Conservation (phyloP, 2,797 vertebrate species). For the Anguilla anguilla region DNA sequence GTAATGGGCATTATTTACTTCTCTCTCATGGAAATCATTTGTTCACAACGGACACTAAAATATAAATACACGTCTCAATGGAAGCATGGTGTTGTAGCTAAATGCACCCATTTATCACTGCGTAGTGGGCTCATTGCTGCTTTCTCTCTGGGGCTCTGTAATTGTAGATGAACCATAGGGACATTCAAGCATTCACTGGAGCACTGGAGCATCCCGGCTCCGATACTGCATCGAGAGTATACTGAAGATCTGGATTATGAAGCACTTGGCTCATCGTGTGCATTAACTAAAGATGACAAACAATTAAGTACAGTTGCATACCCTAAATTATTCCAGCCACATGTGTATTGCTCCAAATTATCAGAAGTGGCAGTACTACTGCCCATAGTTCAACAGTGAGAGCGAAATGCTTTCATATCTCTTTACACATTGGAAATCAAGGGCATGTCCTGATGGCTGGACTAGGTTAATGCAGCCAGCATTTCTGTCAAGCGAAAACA, state of each 20-base stretch:
- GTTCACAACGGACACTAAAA: background rate
- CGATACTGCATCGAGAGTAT: background rate
- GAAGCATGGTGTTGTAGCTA: conserved; percentile 4
- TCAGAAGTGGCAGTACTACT: background rate
- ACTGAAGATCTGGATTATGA: conserved; percentile 13
- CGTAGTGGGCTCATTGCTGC: background rate
- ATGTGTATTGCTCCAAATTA: conserved; percentile 22
- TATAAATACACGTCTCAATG: background rate
- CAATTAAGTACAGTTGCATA: background rate
- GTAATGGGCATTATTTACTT: too few species aligned
- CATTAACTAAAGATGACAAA: conserved; percentile 1
- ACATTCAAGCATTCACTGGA: background rate
- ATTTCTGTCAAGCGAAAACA: conserved; percentile 19
- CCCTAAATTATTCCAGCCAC: conserved; percentile 2
- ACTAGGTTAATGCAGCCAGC: conserved; percentile 25
- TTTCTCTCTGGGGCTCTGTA: background rate
- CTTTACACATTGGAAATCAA: conserved; percentile 20
- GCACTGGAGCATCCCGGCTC: background rate
- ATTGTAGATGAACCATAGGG: conserved; percentile 2
- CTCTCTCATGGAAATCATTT: background rate
- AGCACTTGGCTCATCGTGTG: conserved; percentile 12
- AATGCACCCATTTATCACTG: conserved; percentile 1
- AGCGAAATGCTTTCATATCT: conserved; percentile 5
- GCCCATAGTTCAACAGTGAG: background rate
- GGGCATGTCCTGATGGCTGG: conserved; percentile 28